A percentile compares a stretch with the other conserved stretches of the same genome.
phyloP scores from a whole-genome alignment of 2,797 vertebrate species.

The Cossypha polioptera region DNA sequence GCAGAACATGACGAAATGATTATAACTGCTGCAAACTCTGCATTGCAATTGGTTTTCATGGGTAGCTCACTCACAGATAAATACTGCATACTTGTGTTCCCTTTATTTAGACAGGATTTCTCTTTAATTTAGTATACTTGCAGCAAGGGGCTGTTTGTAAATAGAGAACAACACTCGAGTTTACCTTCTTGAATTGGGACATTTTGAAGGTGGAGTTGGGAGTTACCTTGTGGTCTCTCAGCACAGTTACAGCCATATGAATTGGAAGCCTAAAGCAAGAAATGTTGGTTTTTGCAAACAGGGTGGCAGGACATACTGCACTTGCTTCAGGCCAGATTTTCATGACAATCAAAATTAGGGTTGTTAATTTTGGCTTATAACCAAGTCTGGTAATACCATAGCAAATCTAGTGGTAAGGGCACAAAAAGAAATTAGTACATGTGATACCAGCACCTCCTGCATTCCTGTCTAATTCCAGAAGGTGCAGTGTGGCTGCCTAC shows the following conservation, averaged over 20 bases:
- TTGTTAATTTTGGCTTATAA: neutral
- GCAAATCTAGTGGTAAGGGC: neutral
- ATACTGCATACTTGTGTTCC: neutral
- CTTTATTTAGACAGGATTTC: neutral
- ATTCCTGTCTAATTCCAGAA: neutral
- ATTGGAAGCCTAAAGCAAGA: neutral
- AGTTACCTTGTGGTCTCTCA: fast-evolving
- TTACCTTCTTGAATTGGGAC: neutral
- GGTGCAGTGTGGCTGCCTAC: neutral
- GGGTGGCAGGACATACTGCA: neutral
- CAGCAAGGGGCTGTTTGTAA: neutral
- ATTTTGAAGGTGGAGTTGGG: neutral
- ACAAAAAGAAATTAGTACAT: neutral
- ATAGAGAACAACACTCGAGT: neutral
- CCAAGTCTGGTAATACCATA: neutral
- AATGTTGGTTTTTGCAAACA: neutral
- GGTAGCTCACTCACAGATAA: neutral
- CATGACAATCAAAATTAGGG: neutral
- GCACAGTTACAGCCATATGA: neutral
- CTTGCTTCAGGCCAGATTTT: neutral
- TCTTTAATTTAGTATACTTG: neutral
- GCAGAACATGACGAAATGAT: neutral
- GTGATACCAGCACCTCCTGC: neutral
- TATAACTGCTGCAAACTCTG: neutral
- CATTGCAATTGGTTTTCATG: neutral